These are phyloP conservation scores for Squalus acanthias DNA, from an alignment of 2,797 vertebrate genomes.

Conservation along the genomic window DNA sequence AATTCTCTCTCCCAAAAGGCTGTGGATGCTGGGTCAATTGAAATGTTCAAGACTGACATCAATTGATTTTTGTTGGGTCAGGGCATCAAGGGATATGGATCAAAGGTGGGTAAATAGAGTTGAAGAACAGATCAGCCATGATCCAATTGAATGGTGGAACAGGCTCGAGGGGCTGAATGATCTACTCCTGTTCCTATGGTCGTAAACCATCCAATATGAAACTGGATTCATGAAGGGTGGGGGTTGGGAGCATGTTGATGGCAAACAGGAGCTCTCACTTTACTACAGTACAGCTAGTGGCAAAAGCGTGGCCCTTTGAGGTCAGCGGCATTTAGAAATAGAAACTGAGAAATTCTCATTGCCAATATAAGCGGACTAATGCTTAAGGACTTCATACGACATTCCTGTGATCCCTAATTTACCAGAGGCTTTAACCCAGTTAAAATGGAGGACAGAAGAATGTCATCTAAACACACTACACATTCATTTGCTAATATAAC, in stretches of 20 bases:
- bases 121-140: background rate
- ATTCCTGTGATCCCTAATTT: background rate
- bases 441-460: background rate
- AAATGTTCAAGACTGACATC: background rate
- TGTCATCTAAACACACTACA: background rate
- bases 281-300: background rate
- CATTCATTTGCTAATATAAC: background rate
- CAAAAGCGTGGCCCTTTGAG: background rate
- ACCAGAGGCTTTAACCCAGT: background rate
- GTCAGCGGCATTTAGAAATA: background rate
- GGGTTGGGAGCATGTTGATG: background rate
- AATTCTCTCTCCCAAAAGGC: background rate
- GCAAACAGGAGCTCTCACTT: background rate
- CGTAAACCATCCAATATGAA: background rate
- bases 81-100: background rate
- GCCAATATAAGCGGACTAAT: background rate
- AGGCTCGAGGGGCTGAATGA: background rate
- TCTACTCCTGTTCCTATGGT: background rate
- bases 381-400: background rate
- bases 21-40: background rate
- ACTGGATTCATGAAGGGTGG: background rate
- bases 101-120: background rate
- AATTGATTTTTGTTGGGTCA: background rate
- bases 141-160: background rate
- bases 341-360: background rate